Evolutionary conservation across 2,888 invertebrate species (phyloP).

Genomic region (Cantharis nigra): DNA sequence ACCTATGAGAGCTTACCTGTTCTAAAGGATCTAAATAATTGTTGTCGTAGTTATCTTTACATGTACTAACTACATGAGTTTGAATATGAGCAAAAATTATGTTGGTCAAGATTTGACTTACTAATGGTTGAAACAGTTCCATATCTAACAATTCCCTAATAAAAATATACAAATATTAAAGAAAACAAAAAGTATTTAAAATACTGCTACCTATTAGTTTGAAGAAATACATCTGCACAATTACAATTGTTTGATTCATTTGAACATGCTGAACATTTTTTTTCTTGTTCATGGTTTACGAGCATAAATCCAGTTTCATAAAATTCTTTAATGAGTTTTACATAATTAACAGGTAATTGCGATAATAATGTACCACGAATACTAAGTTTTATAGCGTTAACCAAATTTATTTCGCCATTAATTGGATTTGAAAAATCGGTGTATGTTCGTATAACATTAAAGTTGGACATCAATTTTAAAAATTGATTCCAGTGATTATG

Average conservation of each 20-base stretch:
- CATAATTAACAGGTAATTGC: slow-evolving; percentile 72
- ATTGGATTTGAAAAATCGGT: slow-evolving; percentile 57
- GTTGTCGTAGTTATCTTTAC: slow-evolving; percentile 85
- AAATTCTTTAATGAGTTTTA: slow-evolving; percentile 72
- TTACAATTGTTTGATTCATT: slow-evolving; percentile 66
- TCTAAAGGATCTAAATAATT: slow-evolving; percentile 79
- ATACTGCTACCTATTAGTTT: slow-evolving; percentile 74
- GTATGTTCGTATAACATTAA: slow-evolving; percentile 60
- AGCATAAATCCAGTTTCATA: slow-evolving; percentile 74
- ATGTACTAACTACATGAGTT: slow-evolving; percentile 80
- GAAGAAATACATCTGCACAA: slow-evolving; percentile 70
- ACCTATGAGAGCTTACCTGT: slow-evolving; percentile 59
- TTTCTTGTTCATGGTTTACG: slow-evolving; percentile 49
- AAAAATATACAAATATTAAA: slow-evolving; percentile 15
- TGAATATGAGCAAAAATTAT: slow-evolving; percentile 84
- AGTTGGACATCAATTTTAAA: slow-evolving; percentile 59
- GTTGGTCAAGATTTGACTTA: slow-evolving; percentile 82
- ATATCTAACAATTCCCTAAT: slow-evolving; percentile 70
- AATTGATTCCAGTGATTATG: slow-evolving; percentile 63
- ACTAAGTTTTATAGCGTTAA: slow-evolving; percentile 66
- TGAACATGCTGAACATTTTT: slow-evolving; percentile 74
- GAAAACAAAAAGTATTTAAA: slow-evolving; percentile 23
- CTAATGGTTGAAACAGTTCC: slow-evolving; percentile 78
- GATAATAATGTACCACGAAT: slow-evolving; percentile 70
- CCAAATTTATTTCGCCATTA: slow-evolving; percentile 61